phyloP scores from a whole-genome alignment of 2,113 vertebrate genomes.

The Nesoenas mayeri region DNA sequence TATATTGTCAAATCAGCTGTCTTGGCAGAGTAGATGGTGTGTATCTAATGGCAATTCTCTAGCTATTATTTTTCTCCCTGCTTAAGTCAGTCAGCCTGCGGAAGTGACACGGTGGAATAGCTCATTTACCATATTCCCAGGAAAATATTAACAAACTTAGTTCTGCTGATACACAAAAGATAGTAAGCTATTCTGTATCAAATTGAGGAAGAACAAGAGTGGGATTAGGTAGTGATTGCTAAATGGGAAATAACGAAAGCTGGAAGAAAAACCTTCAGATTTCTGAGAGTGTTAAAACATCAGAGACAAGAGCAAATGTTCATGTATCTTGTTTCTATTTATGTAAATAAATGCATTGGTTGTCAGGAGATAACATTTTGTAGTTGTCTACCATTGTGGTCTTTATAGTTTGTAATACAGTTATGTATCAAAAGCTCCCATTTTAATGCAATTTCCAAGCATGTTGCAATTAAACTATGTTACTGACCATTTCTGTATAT shows the following conservation, averaged over 20 bases:
- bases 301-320: neutral
- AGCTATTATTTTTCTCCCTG: slow-evolving; percentile 26
- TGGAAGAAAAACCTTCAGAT: neutral
- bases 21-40: slow-evolving; percentile 20
- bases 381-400: neutral
- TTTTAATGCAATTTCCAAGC: neutral
- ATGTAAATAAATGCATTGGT: neutral
- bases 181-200: neutral
- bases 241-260: neutral
- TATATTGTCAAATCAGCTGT: slow-evolving; percentile 2
- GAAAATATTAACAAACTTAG: neutral
- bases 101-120: neutral
- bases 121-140: neutral
- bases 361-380: neutral
- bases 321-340: neutral
- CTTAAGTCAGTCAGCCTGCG: neutral
- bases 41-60: slow-evolving; percentile 42
- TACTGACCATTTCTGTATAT: neutral
- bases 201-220: neutral
- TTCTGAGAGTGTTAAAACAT: neutral
- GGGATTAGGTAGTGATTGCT: neutral
- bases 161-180: neutral
- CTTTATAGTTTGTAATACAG: neutral
- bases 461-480: neutral
- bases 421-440: neutral